Evolutionary conservation across 2,113 vertebrate species (phyloP).

Genomic region (Geothlypis trichas): DNA sequence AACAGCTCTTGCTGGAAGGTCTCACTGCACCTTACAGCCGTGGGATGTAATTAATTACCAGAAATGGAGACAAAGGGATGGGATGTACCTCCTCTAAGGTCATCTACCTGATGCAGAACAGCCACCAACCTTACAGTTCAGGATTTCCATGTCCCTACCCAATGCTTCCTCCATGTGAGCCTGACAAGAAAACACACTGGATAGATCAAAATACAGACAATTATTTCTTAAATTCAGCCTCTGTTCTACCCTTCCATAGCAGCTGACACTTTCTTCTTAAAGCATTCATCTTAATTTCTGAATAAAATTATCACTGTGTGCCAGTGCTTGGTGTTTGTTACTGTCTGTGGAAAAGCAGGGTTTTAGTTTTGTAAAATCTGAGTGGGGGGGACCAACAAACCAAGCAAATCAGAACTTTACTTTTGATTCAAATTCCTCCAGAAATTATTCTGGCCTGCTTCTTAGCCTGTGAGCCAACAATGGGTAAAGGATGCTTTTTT

Average conservation of each 20-base stretch:
- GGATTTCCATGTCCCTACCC: background rate
- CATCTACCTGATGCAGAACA: background rate
- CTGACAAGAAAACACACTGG: background rate
- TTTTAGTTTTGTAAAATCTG: background rate
- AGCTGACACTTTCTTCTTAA: background rate
- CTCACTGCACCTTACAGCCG: background rate
- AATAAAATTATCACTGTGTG: background rate
- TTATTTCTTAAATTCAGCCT: background rate
- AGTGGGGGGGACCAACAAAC: rapidly evolving
- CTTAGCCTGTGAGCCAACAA: background rate
- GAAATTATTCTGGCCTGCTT: background rate
- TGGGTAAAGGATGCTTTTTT: background rate
- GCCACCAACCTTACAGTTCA: background rate
- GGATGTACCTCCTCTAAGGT: background rate
- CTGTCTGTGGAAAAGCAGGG: background rate
- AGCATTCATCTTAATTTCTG: background rate
- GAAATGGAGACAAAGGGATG: background rate
- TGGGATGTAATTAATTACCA: background rate
- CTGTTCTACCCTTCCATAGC: background rate
- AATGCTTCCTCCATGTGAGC: background rate
- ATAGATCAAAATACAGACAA: background rate
- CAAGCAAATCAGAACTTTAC: background rate
- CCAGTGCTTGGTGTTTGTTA: background rate
- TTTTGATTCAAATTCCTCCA: background rate
- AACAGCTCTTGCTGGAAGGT: background rate